A percentile compares a stretch with the other conserved stretches of the same genome.
phyloP scores from a whole-genome alignment of 2,888 invertebrate genomes.

The Chironomus riparius region DNA sequence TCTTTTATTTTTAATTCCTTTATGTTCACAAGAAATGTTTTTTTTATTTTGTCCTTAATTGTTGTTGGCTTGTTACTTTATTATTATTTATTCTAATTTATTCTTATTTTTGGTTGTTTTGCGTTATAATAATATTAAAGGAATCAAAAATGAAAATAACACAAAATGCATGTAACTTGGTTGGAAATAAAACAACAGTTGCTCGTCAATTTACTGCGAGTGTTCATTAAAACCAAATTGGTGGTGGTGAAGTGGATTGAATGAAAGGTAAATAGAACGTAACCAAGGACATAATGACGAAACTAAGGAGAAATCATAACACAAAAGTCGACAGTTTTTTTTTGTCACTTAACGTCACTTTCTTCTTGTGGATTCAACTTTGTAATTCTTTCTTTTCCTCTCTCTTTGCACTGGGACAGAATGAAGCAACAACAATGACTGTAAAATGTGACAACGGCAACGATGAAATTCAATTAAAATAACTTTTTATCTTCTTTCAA shows the following conservation, averaged over 20 bases:
- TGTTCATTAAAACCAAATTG: background rate
- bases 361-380: background rate
- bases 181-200: background rate
- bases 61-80: too few relatives aligned
- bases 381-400: too few relatives aligned
- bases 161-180: too few relatives aligned
- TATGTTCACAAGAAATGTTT: background rate
- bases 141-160: too few relatives aligned
- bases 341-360: background rate
- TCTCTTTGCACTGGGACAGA: background rate
- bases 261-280: background rate
- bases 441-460: background rate
- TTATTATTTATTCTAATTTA: too few relatives aligned
- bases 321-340: background rate
- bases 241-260: background rate
- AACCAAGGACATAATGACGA: background rate
- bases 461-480: background rate
- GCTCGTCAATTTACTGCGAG: background rate
- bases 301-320: slow-evolving; percentile 1
- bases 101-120: too few relatives aligned
- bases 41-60: background rate
- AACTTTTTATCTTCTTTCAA: background rate
- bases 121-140: too few relatives aligned
- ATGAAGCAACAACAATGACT: background rate
- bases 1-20: background rate